Percentiles rank a stretch among this genome's conserved stretches.
Conservation (phyloP, 35 echinoderm and acorn worm genomes). For the Diadema setosum region DNA sequence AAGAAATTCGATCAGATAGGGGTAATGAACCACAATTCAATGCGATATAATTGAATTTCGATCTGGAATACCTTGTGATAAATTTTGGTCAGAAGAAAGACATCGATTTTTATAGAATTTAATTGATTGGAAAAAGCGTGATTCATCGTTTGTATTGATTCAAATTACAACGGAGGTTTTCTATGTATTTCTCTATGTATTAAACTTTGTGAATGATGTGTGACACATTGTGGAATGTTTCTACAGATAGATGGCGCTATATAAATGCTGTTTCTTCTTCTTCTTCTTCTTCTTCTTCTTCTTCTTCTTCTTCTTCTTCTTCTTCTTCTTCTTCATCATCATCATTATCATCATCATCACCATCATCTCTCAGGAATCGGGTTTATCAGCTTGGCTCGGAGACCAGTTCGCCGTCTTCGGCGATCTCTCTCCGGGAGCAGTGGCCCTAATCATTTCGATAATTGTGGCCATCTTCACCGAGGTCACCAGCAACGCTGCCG, state of each 20-base stretch:
- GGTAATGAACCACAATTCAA: too few species aligned
- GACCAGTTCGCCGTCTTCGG: conserved; percentile 9
- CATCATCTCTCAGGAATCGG: conserved; percentile 13
- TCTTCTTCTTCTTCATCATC: not conserved
- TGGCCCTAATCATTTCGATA: conserved; percentile 29
- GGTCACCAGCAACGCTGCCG: conserved; percentile 72
- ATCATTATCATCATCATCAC: not conserved
- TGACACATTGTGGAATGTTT: not conserved
- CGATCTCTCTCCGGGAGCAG: not conserved
- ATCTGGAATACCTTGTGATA: too few species aligned
- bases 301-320: not conserved
- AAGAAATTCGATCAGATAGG: too few species aligned
- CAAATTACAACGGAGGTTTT: too few species aligned
- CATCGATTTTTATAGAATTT: too few species aligned
- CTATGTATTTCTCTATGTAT: not conserved
- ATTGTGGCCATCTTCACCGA: conserved; percentile 67
- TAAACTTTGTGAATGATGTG: not conserved
- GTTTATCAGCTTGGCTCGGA: conserved; percentile 57
- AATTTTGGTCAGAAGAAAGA: too few species aligned
- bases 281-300: not conserved
- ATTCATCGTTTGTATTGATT: too few species aligned
- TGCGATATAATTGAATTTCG: too few species aligned
- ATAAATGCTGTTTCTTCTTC: not conserved
- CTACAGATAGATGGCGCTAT: not conserved
- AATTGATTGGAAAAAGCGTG: too few species aligned